These are phyloP conservation scores for Poecilia wingei DNA, from an alignment of 2,797 vertebrate genomes.

Conservation along the genomic window DNA sequence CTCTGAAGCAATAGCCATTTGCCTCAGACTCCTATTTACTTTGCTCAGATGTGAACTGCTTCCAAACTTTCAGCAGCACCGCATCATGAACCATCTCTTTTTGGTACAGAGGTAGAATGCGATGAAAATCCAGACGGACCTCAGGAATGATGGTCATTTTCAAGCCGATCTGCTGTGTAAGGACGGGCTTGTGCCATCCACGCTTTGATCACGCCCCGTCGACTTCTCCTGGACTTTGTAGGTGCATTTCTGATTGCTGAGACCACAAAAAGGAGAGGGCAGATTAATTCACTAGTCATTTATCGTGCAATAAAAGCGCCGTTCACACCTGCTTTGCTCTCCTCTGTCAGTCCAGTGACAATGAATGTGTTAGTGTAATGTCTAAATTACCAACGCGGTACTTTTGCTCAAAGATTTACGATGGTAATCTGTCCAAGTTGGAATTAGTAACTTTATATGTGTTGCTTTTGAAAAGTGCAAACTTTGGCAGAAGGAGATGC, in stretches of 20 bases:
- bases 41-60: neutral
- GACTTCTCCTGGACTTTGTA: neutral
- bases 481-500: neutral
- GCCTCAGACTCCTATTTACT: neutral
- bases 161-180: neutral
- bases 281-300: conserved; percentile 21
- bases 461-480: neutral
- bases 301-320: conserved; percentile 17
- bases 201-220: neutral
- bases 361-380: neutral
- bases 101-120: neutral
- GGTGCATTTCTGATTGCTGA: neutral
- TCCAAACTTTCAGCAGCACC: neutral
- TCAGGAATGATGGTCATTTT: neutral
- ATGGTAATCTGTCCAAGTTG: neutral
- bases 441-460: neutral
- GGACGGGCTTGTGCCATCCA: neutral
- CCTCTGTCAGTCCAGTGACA: neutral
- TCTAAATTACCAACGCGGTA: neutral
- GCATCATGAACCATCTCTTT: neutral
- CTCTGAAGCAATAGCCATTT: neutral
- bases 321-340: neutral
- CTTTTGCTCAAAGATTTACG: neutral
- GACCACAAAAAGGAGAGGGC: neutral
- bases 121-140: neutral